These are phyloP conservation scores for Barypeithes pellucidus DNA, from an alignment of 2,888 invertebrate species.

Conservation along the genomic window DNA sequence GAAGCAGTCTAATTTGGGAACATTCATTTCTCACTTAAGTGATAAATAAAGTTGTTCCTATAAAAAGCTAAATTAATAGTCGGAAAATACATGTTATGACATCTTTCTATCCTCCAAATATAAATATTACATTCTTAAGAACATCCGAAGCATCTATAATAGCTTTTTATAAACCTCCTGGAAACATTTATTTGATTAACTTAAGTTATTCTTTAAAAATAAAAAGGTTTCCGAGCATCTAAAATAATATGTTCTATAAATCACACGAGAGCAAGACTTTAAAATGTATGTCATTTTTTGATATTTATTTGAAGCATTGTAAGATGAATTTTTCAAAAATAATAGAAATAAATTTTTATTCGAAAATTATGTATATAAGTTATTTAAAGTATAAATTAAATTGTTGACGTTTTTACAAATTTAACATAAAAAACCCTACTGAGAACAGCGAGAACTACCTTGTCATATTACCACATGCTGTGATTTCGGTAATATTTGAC, in stretches of 20 bases:
- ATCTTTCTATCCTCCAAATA: background rate
- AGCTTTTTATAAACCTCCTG: background rate
- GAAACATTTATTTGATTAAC: slow-evolving; percentile 21
- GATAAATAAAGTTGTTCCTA: slow-evolving; percentile 9
- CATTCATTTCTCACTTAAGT: background rate
- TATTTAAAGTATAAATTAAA: slow-evolving; percentile 52
- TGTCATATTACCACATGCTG: slow-evolving; percentile 49
- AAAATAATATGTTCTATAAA: slow-evolving; percentile 33
- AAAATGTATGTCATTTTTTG: slow-evolving; percentile 27
- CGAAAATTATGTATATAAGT: slow-evolving; percentile 45
- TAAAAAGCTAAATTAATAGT: slow-evolving; percentile 9
- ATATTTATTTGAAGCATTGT: slow-evolving; percentile 20
- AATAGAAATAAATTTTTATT: slow-evolving; percentile 37
- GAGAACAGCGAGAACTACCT: slow-evolving; percentile 55
- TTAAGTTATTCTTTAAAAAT: slow-evolving; percentile 34
- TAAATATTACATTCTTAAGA: slow-evolving; percentile 13
- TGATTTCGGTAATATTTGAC: slow-evolving; percentile 31
- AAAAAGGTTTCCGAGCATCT: slow-evolving; percentile 26
- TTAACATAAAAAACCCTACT: slow-evolving; percentile 51
- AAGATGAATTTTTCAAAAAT: slow-evolving; percentile 32
- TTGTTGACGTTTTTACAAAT: slow-evolving; percentile 54
- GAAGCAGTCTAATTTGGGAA: background rate
- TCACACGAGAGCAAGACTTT: slow-evolving; percentile 21
- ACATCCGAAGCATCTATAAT: slow-evolving; percentile 19
- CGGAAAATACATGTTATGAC: slow-evolving; percentile 16